Percentiles rank a stretch among this genome's conserved stretches.
These are phyloP conservation scores for Carassius carassius DNA, from an alignment of 2,113 vertebrate genomes.

Conservation along the genomic window DNA sequence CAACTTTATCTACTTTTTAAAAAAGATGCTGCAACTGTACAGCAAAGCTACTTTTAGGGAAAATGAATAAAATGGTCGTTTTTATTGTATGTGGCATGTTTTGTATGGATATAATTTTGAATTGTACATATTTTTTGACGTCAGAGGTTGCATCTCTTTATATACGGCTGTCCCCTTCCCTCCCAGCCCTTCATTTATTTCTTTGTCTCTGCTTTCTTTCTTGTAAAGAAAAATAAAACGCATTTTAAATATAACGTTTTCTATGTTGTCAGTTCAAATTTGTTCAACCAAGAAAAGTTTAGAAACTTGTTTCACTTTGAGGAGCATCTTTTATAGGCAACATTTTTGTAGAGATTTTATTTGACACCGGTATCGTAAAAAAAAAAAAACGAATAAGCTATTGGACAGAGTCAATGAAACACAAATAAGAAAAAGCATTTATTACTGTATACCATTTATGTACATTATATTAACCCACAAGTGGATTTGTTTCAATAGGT, in stretches of 20 bases:
- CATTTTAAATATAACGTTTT: slow-evolving; percentile 77
- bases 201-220: slow-evolving; percentile 81
- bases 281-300: too few relatives aligned
- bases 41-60: too few relatives aligned
- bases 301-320: too few relatives aligned
- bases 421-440: too few relatives aligned
- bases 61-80: slow-evolving; percentile 52
- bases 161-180: slow-evolving; percentile 72
- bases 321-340: too few relatives aligned
- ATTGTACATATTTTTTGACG: slow-evolving; percentile 91
- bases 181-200: slow-evolving; percentile 77
- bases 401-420: too few relatives aligned
- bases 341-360: too few relatives aligned
- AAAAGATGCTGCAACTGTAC: slow-evolving; percentile 36
- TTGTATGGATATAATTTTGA: slow-evolving; percentile 92
- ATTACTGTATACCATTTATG: too few relatives aligned
- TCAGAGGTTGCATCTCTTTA: slow-evolving; percentile 85
- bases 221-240: slow-evolving; percentile 89
- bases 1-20: slow-evolving; percentile 75
- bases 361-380: too few relatives aligned
- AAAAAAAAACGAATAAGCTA: too few relatives aligned
- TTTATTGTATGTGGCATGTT: slow-evolving; percentile 93
- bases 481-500: slow-evolving; percentile 65
- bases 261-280: not conserved
- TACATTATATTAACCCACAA: slow-evolving; percentile 59